Base-by-base conservation (phyloP, 2,888 invertebrate genomes). In the Ceriagrion tenellum region DNA sequence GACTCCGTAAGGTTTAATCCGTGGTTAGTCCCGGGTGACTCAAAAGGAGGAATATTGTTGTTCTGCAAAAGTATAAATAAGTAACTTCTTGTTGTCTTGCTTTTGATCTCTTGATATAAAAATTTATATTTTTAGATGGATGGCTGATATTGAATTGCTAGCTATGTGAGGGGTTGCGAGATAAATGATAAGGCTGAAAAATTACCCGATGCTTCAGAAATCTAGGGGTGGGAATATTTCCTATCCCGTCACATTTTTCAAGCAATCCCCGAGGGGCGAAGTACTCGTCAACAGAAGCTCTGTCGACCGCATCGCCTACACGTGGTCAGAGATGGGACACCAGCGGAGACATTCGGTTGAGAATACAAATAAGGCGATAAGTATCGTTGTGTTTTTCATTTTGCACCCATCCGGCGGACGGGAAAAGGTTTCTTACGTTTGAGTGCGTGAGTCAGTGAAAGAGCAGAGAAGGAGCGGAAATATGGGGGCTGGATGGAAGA, bases 301-400 rank as follows among this genome's bases (percentile, higher is more conserved):
- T 89, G 81, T 35, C 81, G 91, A 16, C 40, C 40, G 26, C 91
- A 40, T 63, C 63, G 63, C 69, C 40, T 91, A 40, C 63, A 91
- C 63, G 91, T 47, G 63, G 0, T 40, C n/a, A 18, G 81, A 35
- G 26, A 56, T 35, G 6, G 91, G 91, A 59, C 91, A 91, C 91
- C 91, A 35, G 59, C 91, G 35, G 69, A 40, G 40, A 91, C 63
- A 40, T 63, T 59, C 26, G 40, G 63, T 8, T 0, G 40, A 40
- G 63, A 59, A 91, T 91, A 69, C 91, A 63, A 91, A 91, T 91
- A 40, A 91, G 91, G 59, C 35, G 40, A n/a, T n/a, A n/a, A 55
- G 89, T 59, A 40, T 40, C 40, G 35, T 40, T 26, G 35, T 91
- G 12, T 55, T 55, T 89, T 55, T 89, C n/a, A 55, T 18, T 47